Evolutionary conservation across 2,888 invertebrate genomes (phyloP).

Genomic region (Epinotia bilunana): DNA sequence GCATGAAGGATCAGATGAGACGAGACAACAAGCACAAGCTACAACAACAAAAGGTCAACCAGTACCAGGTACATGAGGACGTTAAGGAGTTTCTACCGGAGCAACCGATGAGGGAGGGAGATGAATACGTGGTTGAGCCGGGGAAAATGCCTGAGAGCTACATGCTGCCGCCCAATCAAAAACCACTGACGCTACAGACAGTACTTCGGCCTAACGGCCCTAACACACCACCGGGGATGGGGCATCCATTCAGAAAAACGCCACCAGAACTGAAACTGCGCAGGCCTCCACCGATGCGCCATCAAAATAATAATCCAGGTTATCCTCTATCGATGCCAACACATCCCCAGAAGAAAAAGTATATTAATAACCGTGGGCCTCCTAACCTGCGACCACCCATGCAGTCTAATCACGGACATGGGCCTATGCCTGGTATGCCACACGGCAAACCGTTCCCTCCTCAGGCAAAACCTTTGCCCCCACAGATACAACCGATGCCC

Average conservation of each 20-base stretch:
- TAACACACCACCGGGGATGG: slow-evolving; percentile 60
- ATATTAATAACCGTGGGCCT: slow-evolving; percentile 58
- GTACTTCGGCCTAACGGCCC: slow-evolving; percentile 72
- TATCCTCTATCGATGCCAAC: slow-evolving; percentile 73
- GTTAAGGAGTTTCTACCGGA: slow-evolving; percentile 69
- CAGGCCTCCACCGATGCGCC: slow-evolving; percentile 64
- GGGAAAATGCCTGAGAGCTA: slow-evolving; percentile 66
- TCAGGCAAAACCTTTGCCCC: slow-evolving; percentile 50
- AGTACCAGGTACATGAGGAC: slow-evolving; percentile 74
- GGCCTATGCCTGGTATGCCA: slow-evolving; percentile 52
- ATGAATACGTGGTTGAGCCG: slow-evolving; percentile 70
- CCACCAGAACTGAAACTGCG: slow-evolving; percentile 80
- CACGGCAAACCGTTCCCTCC: slow-evolving; percentile 72
- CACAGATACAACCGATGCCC: slow-evolving; percentile 10
- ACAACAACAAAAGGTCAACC: slow-evolving; percentile 52
- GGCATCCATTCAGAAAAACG: slow-evolving; percentile 71
- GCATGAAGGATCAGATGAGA: slow-evolving; percentile 66
- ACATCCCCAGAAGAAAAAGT: slow-evolving; percentile 58
- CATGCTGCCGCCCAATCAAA: slow-evolving; percentile 70
- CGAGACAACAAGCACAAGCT: slow-evolving; percentile 56
- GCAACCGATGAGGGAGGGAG: slow-evolving; percentile 69
- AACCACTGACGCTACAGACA: slow-evolving; percentile 76
- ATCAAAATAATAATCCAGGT: slow-evolving; percentile 59
- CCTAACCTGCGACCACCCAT: slow-evolving; percentile 60
- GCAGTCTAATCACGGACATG: slow-evolving; percentile 17